Base-by-base conservation (phyloP, 2,888 invertebrate genomes). In the Scrobipalpa atriplicella region DNA sequence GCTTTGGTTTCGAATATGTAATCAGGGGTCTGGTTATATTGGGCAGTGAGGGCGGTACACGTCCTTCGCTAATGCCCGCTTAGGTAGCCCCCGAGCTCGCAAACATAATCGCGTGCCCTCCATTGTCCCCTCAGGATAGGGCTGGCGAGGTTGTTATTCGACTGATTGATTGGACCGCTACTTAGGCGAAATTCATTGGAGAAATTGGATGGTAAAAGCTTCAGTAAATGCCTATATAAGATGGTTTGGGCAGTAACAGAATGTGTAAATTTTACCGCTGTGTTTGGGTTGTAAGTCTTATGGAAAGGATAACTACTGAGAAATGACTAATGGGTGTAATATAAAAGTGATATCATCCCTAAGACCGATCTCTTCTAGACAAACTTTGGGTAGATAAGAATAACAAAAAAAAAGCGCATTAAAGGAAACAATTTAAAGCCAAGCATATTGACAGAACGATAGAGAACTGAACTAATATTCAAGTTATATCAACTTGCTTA, bases 11-110 rank as follows among this genome's bases (percentile, higher is more conserved):
- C 47, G 67, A 70, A 73, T 71, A 75, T 71, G 71, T 72, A 64
- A 75, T 77, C 68, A 71, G 71, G 73, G 88, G 68, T 84, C 87
- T 67, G 67, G 65, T 66, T 76, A 73, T 36, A 63, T 69, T 83
- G 83, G 89, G n/a, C 80, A 72, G 72, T 73, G 74, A 73, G 80
- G 78, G 74, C 81, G 81, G 83, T 83, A 85, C 84, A 84, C 84
- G 87, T 87, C 89, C 88, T 87, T 86, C 83, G 82, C 86, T 89
- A 89, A 89, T 89, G 86, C 87, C 82, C 88, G 89, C 87, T 88
- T 87, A 88, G 85, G 85, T 86, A 81, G 75, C 82, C 85, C 52
- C 82, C 84, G 77, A 85, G 83, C 84, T 82, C 79, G 80, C 86
- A 85, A 87, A 85, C 84, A 86, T 85, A 89, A 86, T 87, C 83